Conservation (phyloP, 2,888 invertebrate genomes). For the Apamea sordens region DNA sequence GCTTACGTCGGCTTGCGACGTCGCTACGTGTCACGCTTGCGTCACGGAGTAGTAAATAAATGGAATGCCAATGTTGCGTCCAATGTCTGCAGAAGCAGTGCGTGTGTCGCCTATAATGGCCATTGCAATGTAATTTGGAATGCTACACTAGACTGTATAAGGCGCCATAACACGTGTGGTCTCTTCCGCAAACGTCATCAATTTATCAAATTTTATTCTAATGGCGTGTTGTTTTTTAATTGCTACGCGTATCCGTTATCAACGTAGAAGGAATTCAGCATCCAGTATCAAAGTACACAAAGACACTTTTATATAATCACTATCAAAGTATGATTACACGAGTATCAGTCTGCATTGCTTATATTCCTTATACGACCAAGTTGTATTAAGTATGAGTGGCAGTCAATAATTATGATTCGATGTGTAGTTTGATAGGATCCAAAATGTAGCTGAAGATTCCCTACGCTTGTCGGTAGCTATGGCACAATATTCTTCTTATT, state of each 20-base stretch:
- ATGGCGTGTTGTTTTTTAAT: slow-evolving; percentile 8
- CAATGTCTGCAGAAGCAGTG: slow-evolving; percentile 25
- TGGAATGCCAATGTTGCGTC: slow-evolving; percentile 11
- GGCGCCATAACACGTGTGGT: slow-evolving; percentile 30
- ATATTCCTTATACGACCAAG: slow-evolving; percentile 23
- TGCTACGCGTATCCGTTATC: background rate
- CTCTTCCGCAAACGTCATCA: slow-evolving; percentile 38
- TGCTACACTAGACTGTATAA: slow-evolving; percentile 21
- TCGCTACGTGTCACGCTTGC: slow-evolving; percentile 13
- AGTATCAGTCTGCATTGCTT: slow-evolving; percentile 9
- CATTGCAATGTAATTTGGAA: slow-evolving; percentile 16
- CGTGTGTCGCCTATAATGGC: slow-evolving; percentile 6
- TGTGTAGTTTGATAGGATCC: slow-evolving; percentile 22
- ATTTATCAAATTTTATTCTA: slow-evolving; percentile 1
- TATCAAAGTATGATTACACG: slow-evolving; percentile 34
- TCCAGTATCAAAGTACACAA: slow-evolving; percentile 28
- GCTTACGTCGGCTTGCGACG: slow-evolving; percentile 15
- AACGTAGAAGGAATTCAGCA: background rate
- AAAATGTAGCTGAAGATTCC: slow-evolving; percentile 25
- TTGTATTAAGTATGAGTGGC: slow-evolving; percentile 32
- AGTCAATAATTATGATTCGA: slow-evolving; percentile 18
- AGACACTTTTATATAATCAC: background rate
- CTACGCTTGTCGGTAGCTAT: slow-evolving; percentile 26
- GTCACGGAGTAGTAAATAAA: slow-evolving; percentile 41
- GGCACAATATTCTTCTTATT: slow-evolving; percentile 17